Base-by-base conservation (phyloP, 2,888 invertebrate genomes). In the Venusia cambrica region DNA sequence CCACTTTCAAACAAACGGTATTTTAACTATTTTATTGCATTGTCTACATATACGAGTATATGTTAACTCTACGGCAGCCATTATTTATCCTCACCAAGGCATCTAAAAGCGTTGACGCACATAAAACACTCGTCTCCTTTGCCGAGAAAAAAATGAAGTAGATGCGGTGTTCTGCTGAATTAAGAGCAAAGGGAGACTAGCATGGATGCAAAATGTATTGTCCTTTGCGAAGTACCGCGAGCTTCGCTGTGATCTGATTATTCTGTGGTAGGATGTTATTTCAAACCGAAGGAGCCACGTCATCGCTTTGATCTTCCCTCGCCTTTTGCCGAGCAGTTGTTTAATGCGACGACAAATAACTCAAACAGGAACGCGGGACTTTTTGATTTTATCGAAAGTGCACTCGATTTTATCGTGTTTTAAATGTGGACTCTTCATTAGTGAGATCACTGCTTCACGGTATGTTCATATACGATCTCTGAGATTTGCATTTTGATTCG, bases 291-390 rank as follows among this genome's bases (percentile, higher is more conserved):
- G 56, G 52, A 50, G 62, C 63, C 73, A 60, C 77, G 76, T 79
- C 80, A 81, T 61, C 63, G 54, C 71, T 87, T 87, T 87, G 85
- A 87, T 83, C 73, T 78, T 65, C 56, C 54, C 62, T 67, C 67
- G 61, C 73, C 81, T 80, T 85, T 84, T 81, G 83, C 70, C 48
- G 54, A 71, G 71, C 71, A 72, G 76, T 80, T 63, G 75, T 76
- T 79, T 84, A 78, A 83, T 81, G 81, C 67, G 83, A 81, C 75
- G 85, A 85, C 85, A 84, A 83, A 85, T 83, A 84, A 80, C 75
- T 81, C 77, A 77, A 78, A 72, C 73, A 70, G 73, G 50, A 72
- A 70, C 62, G 72, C 64, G 53, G 53, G 54, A 62, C 56, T 75
- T 81, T 81, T 78, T 83, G 67, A 73, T 80, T 77, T 78, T 74